Percentiles rank a stretch among this genome's conserved stretches.
phyloP scores from a whole-genome alignment of 1,140 invertebrate species.

The Drosophila quadrilineata region DNA sequence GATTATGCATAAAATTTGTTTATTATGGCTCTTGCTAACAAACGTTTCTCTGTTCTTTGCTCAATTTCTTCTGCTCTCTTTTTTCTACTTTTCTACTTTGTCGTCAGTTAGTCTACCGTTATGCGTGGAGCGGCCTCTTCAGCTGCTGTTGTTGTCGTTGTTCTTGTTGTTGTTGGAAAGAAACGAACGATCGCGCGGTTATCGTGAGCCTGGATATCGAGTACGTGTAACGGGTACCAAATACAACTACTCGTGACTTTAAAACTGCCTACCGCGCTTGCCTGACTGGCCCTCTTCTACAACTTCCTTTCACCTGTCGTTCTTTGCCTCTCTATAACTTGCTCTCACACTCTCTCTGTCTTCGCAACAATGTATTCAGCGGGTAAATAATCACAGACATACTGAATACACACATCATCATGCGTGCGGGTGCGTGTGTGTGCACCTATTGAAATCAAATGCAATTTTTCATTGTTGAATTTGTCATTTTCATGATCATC shows the following conservation, averaged over 20 bases:
- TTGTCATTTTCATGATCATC: constrained; percentile 2
- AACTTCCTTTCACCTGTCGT: constrained; percentile 14
- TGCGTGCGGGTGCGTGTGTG: neutral
- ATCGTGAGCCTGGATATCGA: constrained; percentile 30
- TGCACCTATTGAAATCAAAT: constrained; percentile 11
- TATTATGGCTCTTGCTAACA: constrained; percentile 29
- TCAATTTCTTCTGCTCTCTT: neutral
- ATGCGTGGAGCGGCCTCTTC: constrained; percentile 18
- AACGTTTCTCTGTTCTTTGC: constrained; percentile 21
- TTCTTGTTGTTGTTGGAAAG: too few species aligned
- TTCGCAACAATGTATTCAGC: constrained; percentile 64
- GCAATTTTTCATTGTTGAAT: constrained; percentile 25
- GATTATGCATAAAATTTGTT: constrained; percentile 28
- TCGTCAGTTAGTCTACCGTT: constrained; percentile 27
- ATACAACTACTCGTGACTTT: constrained; percentile 16
- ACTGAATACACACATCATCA: neutral
- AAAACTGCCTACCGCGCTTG: constrained; percentile 11
- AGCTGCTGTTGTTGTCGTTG: constrained; percentile 8
- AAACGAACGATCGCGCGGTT: constrained; percentile 23
- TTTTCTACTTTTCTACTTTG: neutral
- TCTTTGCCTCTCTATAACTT: neutral
- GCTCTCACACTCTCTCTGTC: neutral
- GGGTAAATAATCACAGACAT: constrained; percentile 57
- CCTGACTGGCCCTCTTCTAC: constrained; percentile 15
- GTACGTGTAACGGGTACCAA: constrained; percentile 26